A percentile compares a stretch with the other conserved stretches of the same genome.
Conservation (phyloP, 2,113 vertebrate genomes). For the Oostethus manadensis region DNA sequence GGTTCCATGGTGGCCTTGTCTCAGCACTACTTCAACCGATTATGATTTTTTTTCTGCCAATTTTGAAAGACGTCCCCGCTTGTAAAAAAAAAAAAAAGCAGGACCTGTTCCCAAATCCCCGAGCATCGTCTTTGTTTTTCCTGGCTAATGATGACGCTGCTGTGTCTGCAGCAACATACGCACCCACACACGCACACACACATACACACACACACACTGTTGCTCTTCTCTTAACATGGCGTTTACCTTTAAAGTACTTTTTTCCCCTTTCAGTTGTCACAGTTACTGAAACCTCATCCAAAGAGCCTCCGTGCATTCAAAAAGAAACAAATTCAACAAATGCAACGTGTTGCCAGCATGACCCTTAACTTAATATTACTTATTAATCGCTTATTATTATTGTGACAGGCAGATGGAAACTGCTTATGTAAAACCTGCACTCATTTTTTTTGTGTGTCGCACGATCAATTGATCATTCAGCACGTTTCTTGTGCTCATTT, state of each 20-base stretch:
- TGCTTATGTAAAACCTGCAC: slow-evolving; percentile 65
- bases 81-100: slow-evolving; percentile 12
- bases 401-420: slow-evolving; percentile 60
- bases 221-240: not conserved
- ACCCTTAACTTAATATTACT: not conserved
- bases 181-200: not conserved
- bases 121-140: slow-evolving; percentile 33
- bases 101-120: slow-evolving; percentile 12
- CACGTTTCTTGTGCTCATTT: slow-evolving; percentile 7
- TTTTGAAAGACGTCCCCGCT: too few relatives aligned
- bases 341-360: too few relatives aligned
- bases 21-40: too few relatives aligned
- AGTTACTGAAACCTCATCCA: too few relatives aligned
- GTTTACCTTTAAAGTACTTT: too few relatives aligned
- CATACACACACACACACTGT: not conserved
- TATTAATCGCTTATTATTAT: slow-evolving; percentile 35
- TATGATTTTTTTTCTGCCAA: too few relatives aligned
- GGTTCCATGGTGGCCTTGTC: slow-evolving; percentile 11
- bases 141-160: slow-evolving; percentile 40
- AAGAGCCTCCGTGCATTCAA: too few relatives aligned
- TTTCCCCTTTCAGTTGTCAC: too few relatives aligned
- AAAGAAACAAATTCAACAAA: too few relatives aligned
- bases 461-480: slow-evolving; percentile 48
- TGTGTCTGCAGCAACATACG: slow-evolving; percentile 33
- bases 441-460: slow-evolving; percentile 47